A percentile compares a stretch with the other conserved stretches of the same genome.
These are phyloP conservation scores for Sminthurides bifidus DNA, from an alignment of 1,140 invertebrate species.

Conservation along the genomic window DNA sequence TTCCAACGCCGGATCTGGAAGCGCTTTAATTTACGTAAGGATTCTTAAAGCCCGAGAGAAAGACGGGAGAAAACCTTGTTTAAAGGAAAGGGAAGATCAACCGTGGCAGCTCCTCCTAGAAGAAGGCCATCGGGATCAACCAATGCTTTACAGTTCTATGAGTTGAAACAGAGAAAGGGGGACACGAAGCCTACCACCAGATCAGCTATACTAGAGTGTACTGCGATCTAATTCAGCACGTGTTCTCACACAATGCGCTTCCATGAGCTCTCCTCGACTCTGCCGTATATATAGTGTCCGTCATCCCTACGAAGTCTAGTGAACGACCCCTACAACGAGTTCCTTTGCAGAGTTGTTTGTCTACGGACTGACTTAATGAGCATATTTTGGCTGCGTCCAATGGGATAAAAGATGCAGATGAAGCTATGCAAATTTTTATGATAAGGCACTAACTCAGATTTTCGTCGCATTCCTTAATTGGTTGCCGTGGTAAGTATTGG, in stretches of 20 bases:
- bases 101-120: slow-evolving; percentile 13
- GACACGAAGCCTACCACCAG: slow-evolving; percentile 8
- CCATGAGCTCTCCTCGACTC: neutral
- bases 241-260: slow-evolving; percentile 20
- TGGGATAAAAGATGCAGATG: no score
- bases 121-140: slow-evolving; percentile 11
- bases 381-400: no score
- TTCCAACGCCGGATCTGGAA: slow-evolving; percentile 15
- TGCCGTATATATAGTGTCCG: neutral
- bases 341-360: no score
- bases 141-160: slow-evolving; percentile 11
- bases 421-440: no score
- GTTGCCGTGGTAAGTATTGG: no score
- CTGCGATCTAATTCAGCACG: slow-evolving; percentile 13
- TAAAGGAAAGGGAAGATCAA: slow-evolving; percentile 10
- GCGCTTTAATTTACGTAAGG: slow-evolving; percentile 15
- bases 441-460: no score
- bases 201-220: slow-evolving; percentile 10
- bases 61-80: slow-evolving; percentile 21
- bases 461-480: no score
- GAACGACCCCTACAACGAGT: no score
- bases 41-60: slow-evolving; percentile 17
- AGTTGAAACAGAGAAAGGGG: slow-evolving; percentile 18
- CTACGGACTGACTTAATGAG: no score
- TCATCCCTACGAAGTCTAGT: no score